Evolutionary conservation across 1,140 invertebrate genomes (phyloP), one percentile per base, ranked within the genome.

Genomic region (Proctacanthus coquilletti): DNA sequence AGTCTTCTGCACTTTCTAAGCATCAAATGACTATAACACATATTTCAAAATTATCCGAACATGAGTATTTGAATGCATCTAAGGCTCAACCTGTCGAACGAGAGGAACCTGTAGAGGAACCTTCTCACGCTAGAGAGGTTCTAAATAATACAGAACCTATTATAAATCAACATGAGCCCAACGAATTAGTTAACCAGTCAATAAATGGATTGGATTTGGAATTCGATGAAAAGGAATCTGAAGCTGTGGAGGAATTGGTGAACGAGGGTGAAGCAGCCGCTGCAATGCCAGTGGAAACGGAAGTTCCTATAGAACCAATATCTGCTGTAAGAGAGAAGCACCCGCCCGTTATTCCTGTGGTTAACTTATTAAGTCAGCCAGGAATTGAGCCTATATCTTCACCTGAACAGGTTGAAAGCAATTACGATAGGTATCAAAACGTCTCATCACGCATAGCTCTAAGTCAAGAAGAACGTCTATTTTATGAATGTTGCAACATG

Each of bases 11-110:
- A 25, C 48, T 68, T 32, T 43, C 52, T 18, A 69, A 67, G 42
- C 66, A 69, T 43, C 63, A 61, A 47, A 54, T 59, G 43, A 69
- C 66, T 4, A 43, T 69, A 35, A 66, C 64, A 1, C 66, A 69
- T 21, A 66, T 69, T 21, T 64, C 65, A 9, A 66, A 67, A 47
- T 38, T 69, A 10, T 69, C 66, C 0, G 64, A 67, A 43, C 44
- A 66, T 33, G 66, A 69, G 48, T 66, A 65, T 23, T 44, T 57
- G 41, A 54, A 60, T 19, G 21, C 19, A 11, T 14, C 8, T 18
- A 37, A 19, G 10, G 21, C 25, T 19, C 13, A 18, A 25, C 36
- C 11, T 10, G 10, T 34, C 18, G 38, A 44, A 35, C 18, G 32
- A 36, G 18, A 30, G 13, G 20, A 6, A 14, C 15, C 20, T 39